phyloP scores from a whole-genome alignment of 2,113 vertebrate genomes.

The Brachyistius frenatus region DNA sequence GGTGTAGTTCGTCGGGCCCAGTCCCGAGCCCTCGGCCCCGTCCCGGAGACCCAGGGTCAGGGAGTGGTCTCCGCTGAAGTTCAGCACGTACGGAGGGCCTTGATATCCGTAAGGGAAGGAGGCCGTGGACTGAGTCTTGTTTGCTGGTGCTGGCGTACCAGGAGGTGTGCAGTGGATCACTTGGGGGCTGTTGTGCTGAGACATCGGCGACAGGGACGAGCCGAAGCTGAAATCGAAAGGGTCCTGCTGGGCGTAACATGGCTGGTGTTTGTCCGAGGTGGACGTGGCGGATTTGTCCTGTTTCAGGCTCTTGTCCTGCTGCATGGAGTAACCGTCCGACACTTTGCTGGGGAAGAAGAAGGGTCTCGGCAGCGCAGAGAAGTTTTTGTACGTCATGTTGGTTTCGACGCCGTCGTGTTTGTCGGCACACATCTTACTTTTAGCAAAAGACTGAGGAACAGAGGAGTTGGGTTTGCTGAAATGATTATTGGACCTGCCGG shows the following conservation, averaged over 20 bases:
- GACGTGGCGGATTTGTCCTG: slow-evolving; percentile 61
- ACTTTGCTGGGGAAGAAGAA: slow-evolving; percentile 77
- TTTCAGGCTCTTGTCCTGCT: slow-evolving; percentile 69
- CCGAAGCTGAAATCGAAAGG: slow-evolving; percentile 79
- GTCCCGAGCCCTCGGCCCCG: slow-evolving; percentile 78
- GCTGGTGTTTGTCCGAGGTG: slow-evolving; percentile 73
- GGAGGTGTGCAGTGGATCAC: slow-evolving; percentile 70
- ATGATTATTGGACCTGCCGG: slow-evolving; percentile 57
- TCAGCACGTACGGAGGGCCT: slow-evolving; percentile 83
- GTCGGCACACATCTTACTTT: slow-evolving; percentile 61
- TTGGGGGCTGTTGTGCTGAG: slow-evolving; percentile 78
- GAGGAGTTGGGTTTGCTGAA: slow-evolving; percentile 62
- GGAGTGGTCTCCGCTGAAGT: slow-evolving; percentile 86
- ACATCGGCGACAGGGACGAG: slow-evolving; percentile 72
- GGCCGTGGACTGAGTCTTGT: slow-evolving; percentile 71
- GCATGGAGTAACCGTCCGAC: slow-evolving; percentile 62
- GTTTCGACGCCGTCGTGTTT: slow-evolving; percentile 63
- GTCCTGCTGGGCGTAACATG: slow-evolving; percentile 79
- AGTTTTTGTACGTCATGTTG: slow-evolving; percentile 67
- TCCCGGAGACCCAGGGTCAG: slow-evolving; percentile 84
- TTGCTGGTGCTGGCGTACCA: slow-evolving; percentile 67
- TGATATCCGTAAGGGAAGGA: slow-evolving; percentile 75
- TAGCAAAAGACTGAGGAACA: slow-evolving; percentile 67
- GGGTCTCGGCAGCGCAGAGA: slow-evolving; percentile 69
- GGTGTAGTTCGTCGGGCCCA: slow-evolving; percentile 83